Conservation (phyloP, 2,113 vertebrate genomes). For the Grammomys surdaster region DNA sequence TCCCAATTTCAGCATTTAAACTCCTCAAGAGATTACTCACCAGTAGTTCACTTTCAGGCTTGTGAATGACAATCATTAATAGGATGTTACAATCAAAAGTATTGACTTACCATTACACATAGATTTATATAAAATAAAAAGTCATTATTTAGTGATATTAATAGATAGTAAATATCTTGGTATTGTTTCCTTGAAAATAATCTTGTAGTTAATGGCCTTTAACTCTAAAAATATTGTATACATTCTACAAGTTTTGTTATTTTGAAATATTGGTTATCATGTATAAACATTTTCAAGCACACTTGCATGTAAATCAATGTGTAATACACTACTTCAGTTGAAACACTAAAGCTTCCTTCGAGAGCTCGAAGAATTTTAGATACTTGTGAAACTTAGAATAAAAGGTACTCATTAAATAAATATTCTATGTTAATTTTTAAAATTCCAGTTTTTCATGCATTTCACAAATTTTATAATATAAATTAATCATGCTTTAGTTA, state of each 20-base stretch:
- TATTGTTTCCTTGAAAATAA: conserved; percentile 48
- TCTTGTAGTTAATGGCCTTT: conserved; percentile 53
- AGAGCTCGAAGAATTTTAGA: conserved; percentile 69
- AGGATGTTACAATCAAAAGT: conserved; percentile 89
- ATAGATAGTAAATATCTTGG: conserved; percentile 75
- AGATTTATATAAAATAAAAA: conserved; percentile 86
- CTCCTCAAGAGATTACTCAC: conserved; percentile 91
- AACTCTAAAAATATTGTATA: conserved; percentile 69
- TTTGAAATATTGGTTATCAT: conserved; percentile 67
- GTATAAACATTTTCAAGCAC: not conserved
- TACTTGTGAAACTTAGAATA: conserved; percentile 65
- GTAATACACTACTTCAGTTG: conserved; percentile 66
- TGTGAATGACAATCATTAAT: conserved; percentile 91
- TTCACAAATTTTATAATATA: not conserved
- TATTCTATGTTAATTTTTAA: not conserved
- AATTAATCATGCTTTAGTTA: not conserved
- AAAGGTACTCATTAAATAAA: conserved; percentile 57
- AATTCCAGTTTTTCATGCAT: not conserved
- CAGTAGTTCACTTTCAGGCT: conserved; percentile 92
- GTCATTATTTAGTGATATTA: conserved; percentile 84
- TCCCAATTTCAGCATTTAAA: conserved; percentile 85
- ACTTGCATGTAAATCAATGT: conserved; percentile 56
- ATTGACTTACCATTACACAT: conserved; percentile 78
- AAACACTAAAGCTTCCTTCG: conserved; percentile 69
- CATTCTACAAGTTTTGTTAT: conserved; percentile 66